Evolutionary conservation across 2,888 invertebrate species (phyloP), one percentile per base, ranked within the genome.

Genomic region (Rhyacophila evoluta): DNA sequence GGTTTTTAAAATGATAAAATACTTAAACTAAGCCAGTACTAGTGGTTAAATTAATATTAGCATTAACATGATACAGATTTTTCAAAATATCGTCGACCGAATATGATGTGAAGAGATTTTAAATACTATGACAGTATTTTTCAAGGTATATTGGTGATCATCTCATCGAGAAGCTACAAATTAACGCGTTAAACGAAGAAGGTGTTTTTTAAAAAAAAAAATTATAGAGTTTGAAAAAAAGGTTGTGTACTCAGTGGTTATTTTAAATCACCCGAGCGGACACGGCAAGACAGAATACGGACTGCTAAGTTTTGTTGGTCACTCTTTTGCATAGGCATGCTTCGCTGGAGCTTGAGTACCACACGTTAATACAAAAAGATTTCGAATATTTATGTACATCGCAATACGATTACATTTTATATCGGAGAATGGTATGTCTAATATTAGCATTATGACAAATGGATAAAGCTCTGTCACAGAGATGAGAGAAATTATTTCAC

Each of bases 281-380:
- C 55, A 55, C 25, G 55, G 55, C 55, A 55, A 55, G 55, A 55
- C 55, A 55, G 55, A 55, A 55, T 55, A 55, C 55, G 55, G 55
- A 8, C 55, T 55, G 55, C 55, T 55, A 55, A 55, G 19, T 55
- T 55, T 55, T 55, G 55, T 55, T 55, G 55, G 55, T 55, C 55
- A 55, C 25, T 55, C 55, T 55, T 55, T 55, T 55, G 55, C 55
- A 55, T 55, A 55, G 55, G 55, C 19, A 55, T 55, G 55, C 55
- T 8, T 55, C 55, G 55, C 55, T 55, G 55, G 55, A 55, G 55
- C 19, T 19, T 25, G 55, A 55, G 19, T 55, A 19, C 55, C 55
- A 55, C 55, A 55, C 55, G 55, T 55, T 55, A 55, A 55, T 55
- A 55, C 55, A 55, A 55, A 55, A 55, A 19, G 55, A 55, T 55